A percentile compares a stretch with the other conserved stretches of the same genome.
Evolutionary conservation across 2,797 vertebrate species (phyloP).

Genomic region (Xiphophorus birchmanni): DNA sequence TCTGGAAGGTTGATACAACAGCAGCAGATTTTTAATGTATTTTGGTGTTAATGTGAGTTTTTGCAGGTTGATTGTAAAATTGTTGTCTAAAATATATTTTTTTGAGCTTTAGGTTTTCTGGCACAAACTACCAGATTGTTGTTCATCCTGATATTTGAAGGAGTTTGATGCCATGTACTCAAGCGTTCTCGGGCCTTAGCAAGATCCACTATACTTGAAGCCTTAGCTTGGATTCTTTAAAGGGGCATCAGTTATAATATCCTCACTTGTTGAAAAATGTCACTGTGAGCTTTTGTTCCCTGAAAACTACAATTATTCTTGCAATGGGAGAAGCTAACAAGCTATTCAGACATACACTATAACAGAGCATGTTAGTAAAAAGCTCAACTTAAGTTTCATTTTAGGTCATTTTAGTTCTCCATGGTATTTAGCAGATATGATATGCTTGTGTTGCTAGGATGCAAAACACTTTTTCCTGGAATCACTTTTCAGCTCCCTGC

Average conservation of each 20-base stretch:
- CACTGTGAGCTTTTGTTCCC: neutral
- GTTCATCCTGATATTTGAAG: no score
- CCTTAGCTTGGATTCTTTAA: neutral
- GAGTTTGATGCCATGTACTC: neutral
- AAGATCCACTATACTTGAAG: neutral
- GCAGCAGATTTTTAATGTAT: no score
- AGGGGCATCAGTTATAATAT: neutral
- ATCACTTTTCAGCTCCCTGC: no score
- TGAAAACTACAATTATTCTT: neutral
- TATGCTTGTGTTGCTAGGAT: no score
- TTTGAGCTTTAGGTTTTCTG: no score
- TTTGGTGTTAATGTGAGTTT: neutral
- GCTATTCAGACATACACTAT: neutral
- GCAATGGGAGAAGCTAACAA: neutral
- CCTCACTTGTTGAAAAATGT: neutral
- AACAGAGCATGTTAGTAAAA: neutral
- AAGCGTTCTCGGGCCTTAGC: neutral
- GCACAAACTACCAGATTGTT: neutral
- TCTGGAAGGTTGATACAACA: no score
- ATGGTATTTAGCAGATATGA: neutral
- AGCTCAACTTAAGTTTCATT: neutral
- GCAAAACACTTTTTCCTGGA: no score
- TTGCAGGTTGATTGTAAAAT: neutral
- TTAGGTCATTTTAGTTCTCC: neutral
- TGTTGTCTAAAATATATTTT: neutral